These are phyloP conservation scores for Anorthoa munda DNA, from an alignment of 2,888 invertebrate species.

Conservation along the genomic window DNA sequence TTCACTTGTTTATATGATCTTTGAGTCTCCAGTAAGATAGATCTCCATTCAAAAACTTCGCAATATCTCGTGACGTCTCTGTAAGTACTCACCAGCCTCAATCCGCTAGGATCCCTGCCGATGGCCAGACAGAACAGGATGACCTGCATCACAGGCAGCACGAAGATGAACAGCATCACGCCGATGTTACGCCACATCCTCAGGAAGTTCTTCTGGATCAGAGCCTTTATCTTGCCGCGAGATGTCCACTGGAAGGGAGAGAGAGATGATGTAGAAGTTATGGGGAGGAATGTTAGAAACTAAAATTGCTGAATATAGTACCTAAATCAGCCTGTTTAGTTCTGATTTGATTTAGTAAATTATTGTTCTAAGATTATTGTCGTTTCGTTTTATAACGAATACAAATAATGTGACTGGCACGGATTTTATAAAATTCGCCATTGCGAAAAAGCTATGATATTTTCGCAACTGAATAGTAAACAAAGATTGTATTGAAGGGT, in stretches of 20 bases:
- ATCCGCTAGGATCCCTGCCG: slow-evolving; percentile 96
- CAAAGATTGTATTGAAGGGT: background rate
- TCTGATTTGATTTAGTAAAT: too few relatives aligned
- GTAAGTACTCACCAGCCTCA: slow-evolving; percentile 93
- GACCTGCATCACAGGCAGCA: slow-evolving; percentile 98
- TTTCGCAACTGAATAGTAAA: background rate
- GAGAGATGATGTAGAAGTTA: background rate
- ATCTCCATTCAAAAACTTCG: too few relatives aligned
- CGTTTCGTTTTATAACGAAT: too few relatives aligned
- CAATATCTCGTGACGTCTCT: too few relatives aligned
- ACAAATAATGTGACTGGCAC: too few relatives aligned
- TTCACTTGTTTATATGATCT: too few relatives aligned
- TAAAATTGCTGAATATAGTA: background rate
- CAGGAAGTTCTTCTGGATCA: slow-evolving; percentile 97
- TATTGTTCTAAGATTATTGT: too few relatives aligned
- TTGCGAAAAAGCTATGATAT: too few relatives aligned
- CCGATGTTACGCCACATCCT: slow-evolving; percentile 98
- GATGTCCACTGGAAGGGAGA: slow-evolving; percentile 92
- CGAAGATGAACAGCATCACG: slow-evolving; percentile 98
- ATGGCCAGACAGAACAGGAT: slow-evolving; percentile 98
- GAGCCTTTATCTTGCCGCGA: slow-evolving; percentile 95
- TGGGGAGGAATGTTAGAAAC: background rate
- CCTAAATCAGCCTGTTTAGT: too few relatives aligned
- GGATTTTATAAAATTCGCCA: too few relatives aligned
- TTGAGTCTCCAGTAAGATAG: too few relatives aligned